Conservation (phyloP, 2,888 invertebrate genomes). For the Brachylomia viminalis region DNA sequence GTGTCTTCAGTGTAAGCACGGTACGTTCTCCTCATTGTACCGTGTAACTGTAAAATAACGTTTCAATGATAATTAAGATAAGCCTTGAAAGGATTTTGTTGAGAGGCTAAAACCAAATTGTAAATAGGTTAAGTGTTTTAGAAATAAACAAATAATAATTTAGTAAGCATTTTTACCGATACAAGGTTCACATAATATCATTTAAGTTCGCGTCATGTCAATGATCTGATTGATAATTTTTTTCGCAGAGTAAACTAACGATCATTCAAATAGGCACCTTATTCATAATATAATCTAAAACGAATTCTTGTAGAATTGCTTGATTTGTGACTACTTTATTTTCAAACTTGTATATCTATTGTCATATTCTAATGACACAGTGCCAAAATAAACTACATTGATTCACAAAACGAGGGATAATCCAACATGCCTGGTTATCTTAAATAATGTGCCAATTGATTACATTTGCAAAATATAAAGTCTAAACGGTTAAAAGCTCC, state of each 20-base stretch:
- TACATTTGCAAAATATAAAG: not conserved
- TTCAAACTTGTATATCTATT: constrained; percentile 17
- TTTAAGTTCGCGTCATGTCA: not conserved
- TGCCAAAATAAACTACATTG: constrained; percentile 22
- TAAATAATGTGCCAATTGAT: not conserved
- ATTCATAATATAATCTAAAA: not conserved
- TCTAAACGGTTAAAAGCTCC: not conserved
- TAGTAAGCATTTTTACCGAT: not conserved
- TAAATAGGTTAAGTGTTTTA: no score
- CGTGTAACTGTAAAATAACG: constrained; percentile 90
- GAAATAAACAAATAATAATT: not conserved
- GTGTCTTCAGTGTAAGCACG: constrained; percentile 92
- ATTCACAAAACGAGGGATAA: constrained; percentile 2
- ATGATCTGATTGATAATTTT: not conserved
- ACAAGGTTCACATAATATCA: not conserved
- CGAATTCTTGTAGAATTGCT: not conserved
- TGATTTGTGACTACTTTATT: constrained; percentile 9
- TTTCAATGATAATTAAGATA: constrained; percentile 7
- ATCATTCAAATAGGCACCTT: not conserved
- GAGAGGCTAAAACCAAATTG: no score
- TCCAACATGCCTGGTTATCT: not conserved
- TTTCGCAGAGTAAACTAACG: not conserved
- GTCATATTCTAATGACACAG: constrained; percentile 4
- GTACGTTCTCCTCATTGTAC: constrained; percentile 92
- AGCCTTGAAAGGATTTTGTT: no score